Base-by-base conservation (phyloP, 2,888 invertebrate genomes). In the Phaedon cochleariae region DNA sequence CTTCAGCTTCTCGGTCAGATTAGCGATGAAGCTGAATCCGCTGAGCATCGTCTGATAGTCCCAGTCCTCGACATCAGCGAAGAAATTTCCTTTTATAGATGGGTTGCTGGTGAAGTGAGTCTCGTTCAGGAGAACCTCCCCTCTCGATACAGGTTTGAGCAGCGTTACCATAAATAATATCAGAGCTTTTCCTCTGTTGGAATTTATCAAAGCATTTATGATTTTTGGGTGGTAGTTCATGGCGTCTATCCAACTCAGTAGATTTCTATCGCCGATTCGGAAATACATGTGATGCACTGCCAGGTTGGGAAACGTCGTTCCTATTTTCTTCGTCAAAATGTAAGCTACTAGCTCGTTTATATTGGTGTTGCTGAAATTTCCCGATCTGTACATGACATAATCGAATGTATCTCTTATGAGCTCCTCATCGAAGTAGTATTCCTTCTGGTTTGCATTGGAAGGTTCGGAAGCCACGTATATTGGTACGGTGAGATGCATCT, bases 31-130 rank as follows among this genome's bases (percentile, higher is more conserved):
- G 48, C 69, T 72, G 55, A 77, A 76, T 15, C 74, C 78, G 2
- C 62, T 58, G 1, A 72, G 53, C 7, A 77, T 54, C 0, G 67
- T 65, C 1, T 65, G 34, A 29, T 65, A 81, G 52, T 76, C 75
- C 5, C 54, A 81, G 18, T 71, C 66, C 0, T 72, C 68, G 0
- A 80, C 74, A 22, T 89, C 85, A 0, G 83, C 77, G 37, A 92
- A 85, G 77, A 91, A 92, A 76, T 90, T 90, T 0, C 90, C 85
- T 71, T 87, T 83, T 58, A 57, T 80, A 9, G 64, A 69, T 0
- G 79, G 79, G 48, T 79, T 71, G 22, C 71, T 67, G 7, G 70
- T 48, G 0, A 88, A 88, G 76, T 89, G 81, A 1, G 78, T 78
- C 17, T 85, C 85, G 49, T 83, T 83, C 18, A 91, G 79, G 51